Evolutionary conservation across 1,140 invertebrate species (phyloP), one percentile per base, ranked within the genome.

Genomic region (Bombus waltoni): DNA sequence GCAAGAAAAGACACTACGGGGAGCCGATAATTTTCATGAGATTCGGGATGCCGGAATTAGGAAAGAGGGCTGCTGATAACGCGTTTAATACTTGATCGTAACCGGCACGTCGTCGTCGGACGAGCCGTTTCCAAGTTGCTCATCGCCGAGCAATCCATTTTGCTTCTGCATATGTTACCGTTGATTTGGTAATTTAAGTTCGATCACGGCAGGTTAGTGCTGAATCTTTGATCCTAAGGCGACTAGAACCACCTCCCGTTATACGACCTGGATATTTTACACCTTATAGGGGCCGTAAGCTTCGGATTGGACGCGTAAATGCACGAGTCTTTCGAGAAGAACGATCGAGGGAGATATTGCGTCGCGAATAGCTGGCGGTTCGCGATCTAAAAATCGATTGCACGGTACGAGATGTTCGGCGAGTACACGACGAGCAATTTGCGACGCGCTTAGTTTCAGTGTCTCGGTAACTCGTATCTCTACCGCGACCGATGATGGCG

Each of bases 1-100:
- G 75, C 32, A 65, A 77, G 59, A 28, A 11, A n/a, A 38, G 57
- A 40, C 25, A 57, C 75, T 25, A 18, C 53, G 13, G 25, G 28
- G 57, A n/a, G 35, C 28, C 74, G 75, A 77, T 77, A 59, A 42
- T 77, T 77, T 32, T 77, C 28, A 77, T 62, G 75, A 65, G 75
- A 77, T 62, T 40, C 57, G 25, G 32, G 74, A 22, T 53, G 42
- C 73, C 32, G 73, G 73, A 75, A 75, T 53, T 75, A 38, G 47
- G 53, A 59, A 59, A 57, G 44, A 9, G n/a, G 25, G 32, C 5
- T 1, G 22, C 15, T 40, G 75, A 77, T 77, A 62, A 77, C 57
- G 15, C 28, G 57, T 62, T 62, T 25, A 77, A 77, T 47, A 62
- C 59, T 77, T 77, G 57, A 77, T 77, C 28, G 75, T 25, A 42